Conservation (phyloP, 1,140 invertebrate genomes). For the Trachymyrmex septentrionalis region DNA sequence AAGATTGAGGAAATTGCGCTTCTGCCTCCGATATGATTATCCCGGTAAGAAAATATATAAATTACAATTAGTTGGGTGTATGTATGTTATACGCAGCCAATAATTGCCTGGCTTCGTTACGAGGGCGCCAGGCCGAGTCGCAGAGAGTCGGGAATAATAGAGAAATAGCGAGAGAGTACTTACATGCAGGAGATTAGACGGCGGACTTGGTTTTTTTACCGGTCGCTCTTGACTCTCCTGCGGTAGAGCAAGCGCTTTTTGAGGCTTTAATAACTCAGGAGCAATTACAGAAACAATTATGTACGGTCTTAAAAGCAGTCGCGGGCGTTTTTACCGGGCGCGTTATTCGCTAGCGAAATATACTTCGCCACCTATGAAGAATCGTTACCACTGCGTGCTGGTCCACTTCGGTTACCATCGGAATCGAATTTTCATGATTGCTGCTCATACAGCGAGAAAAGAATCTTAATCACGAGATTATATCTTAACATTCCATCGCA, state of each 20-base stretch:
- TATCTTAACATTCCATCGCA: conserved; percentile 38
- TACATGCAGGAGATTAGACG: conserved; percentile 37
- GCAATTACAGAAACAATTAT: conserved; percentile 71
- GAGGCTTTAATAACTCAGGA: conserved; percentile 58
- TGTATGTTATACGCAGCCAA: background rate
- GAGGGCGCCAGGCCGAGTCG: background rate
- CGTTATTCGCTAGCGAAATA: conserved; percentile 25
- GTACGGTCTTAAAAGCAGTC: conserved; percentile 66
- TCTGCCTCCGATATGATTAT: conserved; percentile 23
- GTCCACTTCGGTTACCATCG: conserved; percentile 33
- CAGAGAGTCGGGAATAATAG: conserved; percentile 42
- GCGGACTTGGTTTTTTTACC: background rate
- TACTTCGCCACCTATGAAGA: background rate
- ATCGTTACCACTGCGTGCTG: background rate
- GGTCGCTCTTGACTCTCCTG: background rate
- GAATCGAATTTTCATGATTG: conserved; percentile 41
- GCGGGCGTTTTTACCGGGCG: conserved; percentile 45
- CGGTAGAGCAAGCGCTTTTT: conserved; percentile 4
- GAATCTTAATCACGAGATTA: conserved; percentile 45
- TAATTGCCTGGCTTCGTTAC: conserved; percentile 29
- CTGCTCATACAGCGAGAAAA: conserved; percentile 14
- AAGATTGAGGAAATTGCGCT: conserved; percentile 2
- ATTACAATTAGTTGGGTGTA: conserved; percentile 33
- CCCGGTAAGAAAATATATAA: conserved; percentile 52
- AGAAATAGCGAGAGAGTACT: conserved; percentile 38